These are phyloP conservation scores for Clarias platycephalus DNA, from an alignment of 2,797 vertebrate genomes.

Conservation along the genomic window DNA sequence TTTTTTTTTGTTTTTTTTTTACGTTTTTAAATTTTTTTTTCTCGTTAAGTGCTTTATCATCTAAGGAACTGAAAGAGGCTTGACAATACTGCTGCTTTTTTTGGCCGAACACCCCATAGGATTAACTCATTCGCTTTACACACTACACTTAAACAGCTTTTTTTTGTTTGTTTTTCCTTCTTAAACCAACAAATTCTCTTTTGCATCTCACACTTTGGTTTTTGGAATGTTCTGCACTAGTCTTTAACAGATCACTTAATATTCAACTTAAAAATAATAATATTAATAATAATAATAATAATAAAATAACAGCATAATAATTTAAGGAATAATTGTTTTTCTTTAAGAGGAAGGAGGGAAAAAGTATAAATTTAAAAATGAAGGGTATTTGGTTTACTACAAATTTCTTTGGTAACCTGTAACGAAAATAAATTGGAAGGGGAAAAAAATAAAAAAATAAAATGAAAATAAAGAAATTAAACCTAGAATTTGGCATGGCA, in stretches of 20 bases:
- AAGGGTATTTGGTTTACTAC: slow-evolving; percentile 84
- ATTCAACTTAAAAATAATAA: slow-evolving; percentile 62
- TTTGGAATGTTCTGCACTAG: slow-evolving; percentile 77
- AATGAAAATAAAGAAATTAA: slow-evolving; percentile 46
- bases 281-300: slow-evolving; percentile 49
- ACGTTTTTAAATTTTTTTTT: slow-evolving; percentile 31
- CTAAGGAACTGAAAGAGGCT: slow-evolving; percentile 68
- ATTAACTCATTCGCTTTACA: slow-evolving; percentile 37
- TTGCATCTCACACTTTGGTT: slow-evolving; percentile 78
- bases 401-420: slow-evolving; percentile 85
- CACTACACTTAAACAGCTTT: slow-evolving; percentile 44
- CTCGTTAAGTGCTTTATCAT: slow-evolving; percentile 71
- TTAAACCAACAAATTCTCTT: slow-evolving; percentile 66
- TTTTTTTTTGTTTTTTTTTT: neutral
- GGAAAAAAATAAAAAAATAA: slow-evolving; percentile 27
- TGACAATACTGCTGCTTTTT: slow-evolving; percentile 67
- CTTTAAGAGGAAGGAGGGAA: slow-evolving; percentile 60
- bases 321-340: slow-evolving; percentile 70
- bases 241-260: slow-evolving; percentile 55
- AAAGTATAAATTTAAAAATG: slow-evolving; percentile 62
- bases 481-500: slow-evolving; percentile 75
- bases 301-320: slow-evolving; percentile 61
- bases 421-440: slow-evolving; percentile 78
- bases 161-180: slow-evolving; percentile 28
- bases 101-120: slow-evolving; percentile 65